Conservation (phyloP, 2,888 invertebrate species). For the Lycia hirtaria region DNA sequence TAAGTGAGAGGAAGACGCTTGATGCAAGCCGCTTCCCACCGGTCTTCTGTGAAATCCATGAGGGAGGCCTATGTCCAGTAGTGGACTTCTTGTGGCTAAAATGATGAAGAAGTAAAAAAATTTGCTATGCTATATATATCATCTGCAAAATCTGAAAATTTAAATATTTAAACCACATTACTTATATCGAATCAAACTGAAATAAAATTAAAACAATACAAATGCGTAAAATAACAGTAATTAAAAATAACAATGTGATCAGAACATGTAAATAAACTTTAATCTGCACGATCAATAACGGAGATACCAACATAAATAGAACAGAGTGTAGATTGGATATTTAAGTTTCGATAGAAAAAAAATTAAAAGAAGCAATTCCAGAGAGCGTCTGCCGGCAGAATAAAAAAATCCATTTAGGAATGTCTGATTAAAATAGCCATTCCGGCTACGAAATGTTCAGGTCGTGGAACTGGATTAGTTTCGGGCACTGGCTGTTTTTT, state of each 20-base stretch:
- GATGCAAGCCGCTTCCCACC: too few species aligned
- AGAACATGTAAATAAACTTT: constrained; percentile 37
- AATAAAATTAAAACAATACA: too few species aligned
- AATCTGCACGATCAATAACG: constrained; percentile 33
- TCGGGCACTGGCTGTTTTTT: constrained; percentile 70
- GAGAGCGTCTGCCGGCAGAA: constrained; percentile 40
- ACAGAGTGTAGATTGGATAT: constrained; percentile 15
- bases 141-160: too few species aligned
- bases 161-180: too few species aligned
- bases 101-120: not conserved
- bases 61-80: too few species aligned
- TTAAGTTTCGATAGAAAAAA: constrained; percentile 54
- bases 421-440: constrained; percentile 77
- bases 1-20: too few species aligned
- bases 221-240: constrained; percentile 15
- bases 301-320: constrained; percentile 41
- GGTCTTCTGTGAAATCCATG: too few species aligned
- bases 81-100: too few species aligned
- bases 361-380: constrained; percentile 57
- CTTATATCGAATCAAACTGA: too few species aligned
- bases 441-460: constrained; percentile 48
- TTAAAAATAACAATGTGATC: constrained; percentile 40
- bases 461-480: constrained; percentile 78
- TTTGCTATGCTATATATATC: not conserved
- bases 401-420: constrained; percentile 73